phyloP scores from a whole-genome alignment of 2,113 vertebrate genomes.

The Forbesichthys papilliferus region DNA sequence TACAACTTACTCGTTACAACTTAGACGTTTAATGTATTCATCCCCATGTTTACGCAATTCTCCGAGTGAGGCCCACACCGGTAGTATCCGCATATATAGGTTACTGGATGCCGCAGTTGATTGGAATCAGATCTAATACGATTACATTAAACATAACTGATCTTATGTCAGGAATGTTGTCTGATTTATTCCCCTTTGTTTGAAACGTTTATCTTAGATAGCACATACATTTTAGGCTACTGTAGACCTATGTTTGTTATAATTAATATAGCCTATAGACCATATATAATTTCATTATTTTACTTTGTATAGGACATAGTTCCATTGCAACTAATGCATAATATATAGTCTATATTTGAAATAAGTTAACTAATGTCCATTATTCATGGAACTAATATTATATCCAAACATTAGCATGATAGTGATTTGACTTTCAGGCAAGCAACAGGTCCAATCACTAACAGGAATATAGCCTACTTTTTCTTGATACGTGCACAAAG shows the following conservation, averaged over 20 bases:
- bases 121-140: constrained; percentile 32
- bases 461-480: constrained; percentile 5
- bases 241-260: neutral
- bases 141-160: constrained; percentile 31
- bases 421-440: constrained; percentile 5
- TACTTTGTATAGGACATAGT: too few relatives aligned
- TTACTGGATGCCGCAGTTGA: constrained; percentile 38
- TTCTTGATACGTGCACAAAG: constrained; percentile 6
- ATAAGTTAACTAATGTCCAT: neutral
- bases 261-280: neutral
- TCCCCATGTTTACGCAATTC: constrained; percentile 48
- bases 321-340: too few relatives aligned
- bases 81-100: constrained; percentile 26
- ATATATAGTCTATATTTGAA: neutral
- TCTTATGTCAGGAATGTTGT: constrained; percentile 15
- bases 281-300: too few relatives aligned
- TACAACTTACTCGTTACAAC: constrained; percentile 44
- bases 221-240: neutral
- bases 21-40: neutral
- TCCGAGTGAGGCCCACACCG: constrained; percentile 62
- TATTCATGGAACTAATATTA: neutral
- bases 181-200: constrained; percentile 4
- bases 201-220: constrained; percentile 15
- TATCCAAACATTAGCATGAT: neutral
- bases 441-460: constrained; percentile 64